phyloP scores from a whole-genome alignment of 2,888 invertebrate genomes.

The Holacanthella duospinosa region DNA sequence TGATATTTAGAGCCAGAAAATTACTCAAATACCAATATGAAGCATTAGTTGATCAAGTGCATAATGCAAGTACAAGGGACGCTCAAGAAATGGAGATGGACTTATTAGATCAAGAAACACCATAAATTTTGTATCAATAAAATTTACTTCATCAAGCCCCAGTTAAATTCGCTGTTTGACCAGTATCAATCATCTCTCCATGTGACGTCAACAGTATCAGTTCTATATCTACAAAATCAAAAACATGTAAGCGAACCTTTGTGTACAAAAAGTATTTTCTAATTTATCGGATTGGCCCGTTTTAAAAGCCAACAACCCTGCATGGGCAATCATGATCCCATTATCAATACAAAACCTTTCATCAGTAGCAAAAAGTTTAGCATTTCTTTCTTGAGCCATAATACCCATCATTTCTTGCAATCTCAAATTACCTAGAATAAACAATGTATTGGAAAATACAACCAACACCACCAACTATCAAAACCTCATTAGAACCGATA shows the following conservation, averaged over 20 bases:
- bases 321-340: conserved; percentile 98
- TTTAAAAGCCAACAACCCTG: conserved; percentile 75
- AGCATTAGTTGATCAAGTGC: too few relatives aligned
- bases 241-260: conserved; percentile 62
- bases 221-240: conserved; percentile 48
- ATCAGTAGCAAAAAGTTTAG: conserved; percentile 86
- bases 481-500: conserved; percentile 81
- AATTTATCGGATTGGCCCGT: conserved; percentile 59
- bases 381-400: conserved; percentile 86
- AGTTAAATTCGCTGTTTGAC: too few relatives aligned
- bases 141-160: too few relatives aligned
- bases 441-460: too few relatives aligned
- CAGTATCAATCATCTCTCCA: conserved; percentile 55
- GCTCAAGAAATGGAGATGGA: too few relatives aligned
- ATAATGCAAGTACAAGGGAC: too few relatives aligned
- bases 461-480: conserved; percentile 95
- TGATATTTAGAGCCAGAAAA: too few relatives aligned
- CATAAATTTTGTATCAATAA: too few relatives aligned
- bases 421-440: conserved; percentile 79
- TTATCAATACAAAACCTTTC: conserved; percentile 99
- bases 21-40: too few relatives aligned
- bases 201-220: conserved; percentile 74
- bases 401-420: conserved; percentile 91
- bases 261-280: conserved; percentile 75
- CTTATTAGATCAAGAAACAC: too few relatives aligned